Evolutionary conservation across 2,888 invertebrate genomes (phyloP), one percentile per base, ranked within the genome.

Genomic region (Lydus trimaculatus): DNA sequence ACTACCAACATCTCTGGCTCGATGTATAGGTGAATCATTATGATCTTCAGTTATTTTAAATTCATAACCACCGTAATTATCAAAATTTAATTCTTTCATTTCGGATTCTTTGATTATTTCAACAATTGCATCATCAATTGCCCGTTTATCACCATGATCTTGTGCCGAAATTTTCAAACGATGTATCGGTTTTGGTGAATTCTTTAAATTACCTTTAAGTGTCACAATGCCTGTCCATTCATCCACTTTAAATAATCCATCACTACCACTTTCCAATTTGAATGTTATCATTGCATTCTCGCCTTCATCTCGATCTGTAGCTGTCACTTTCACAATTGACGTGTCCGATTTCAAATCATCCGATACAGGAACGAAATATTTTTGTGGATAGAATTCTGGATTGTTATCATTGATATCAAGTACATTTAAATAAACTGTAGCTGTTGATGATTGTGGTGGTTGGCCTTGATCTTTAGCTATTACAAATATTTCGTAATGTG

Each of bases 371-470:
- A 94, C 89, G 81, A 96, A 92, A 84, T 98, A 98, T 79, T 91
- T 90, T 81, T 90, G 90, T 0, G 98, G 98, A 86, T 97, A 97
- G 87, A 98, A 97, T 79, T 91, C 90, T 0, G 98, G 98, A 77
- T 90, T 90, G 84, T 98, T 97, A 85, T 98, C 98, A 84, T 98
- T 98, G 15, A 95, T 91, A 85, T 98, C 98, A 70, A 91, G 87
- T 20, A 98, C 90, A 74, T 88, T 91, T 7, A 98, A 85, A 79
- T 90, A 88, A 63, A 98, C 92, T 0, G 95, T 94, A 9, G 96
- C 95, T 0, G 96, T 95, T 8, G 97, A 95, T 20, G 96, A 95
- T 82, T 96, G 93, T 0, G 96, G 92, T 31, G 96, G 95, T 79
- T 91, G 91, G 9, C 97, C 98, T 86, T 95, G 95, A 87, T 98